A percentile compares a stretch with the other conserved stretches of the same genome.
Evolutionary conservation across 92 coral and sea anemone species (phyloP).

Genomic region (Epizoanthus illoricatus): DNA sequence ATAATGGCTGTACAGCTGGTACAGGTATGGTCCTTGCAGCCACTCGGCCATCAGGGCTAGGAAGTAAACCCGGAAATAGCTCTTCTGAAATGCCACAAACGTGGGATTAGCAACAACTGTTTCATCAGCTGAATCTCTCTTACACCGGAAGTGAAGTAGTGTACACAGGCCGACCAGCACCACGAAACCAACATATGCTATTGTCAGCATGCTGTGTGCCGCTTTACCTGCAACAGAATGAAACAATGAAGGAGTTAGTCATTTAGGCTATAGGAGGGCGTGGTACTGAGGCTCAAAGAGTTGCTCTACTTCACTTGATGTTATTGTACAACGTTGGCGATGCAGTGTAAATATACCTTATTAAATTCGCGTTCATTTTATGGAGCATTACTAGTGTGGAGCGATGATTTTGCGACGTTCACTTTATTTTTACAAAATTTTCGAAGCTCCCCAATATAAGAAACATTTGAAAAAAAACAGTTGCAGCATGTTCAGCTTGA

Average conservation of each 20-base stretch:
- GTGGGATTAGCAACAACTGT: slow-evolving; percentile 75
- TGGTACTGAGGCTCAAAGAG: no score
- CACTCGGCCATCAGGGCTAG: slow-evolving; percentile 96
- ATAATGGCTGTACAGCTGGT: slow-evolving; percentile 90
- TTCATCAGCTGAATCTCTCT: slow-evolving; percentile 58
- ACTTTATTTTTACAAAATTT: no score
- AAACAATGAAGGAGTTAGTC: not conserved
- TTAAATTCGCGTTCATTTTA: no score
- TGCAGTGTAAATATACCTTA: no score
- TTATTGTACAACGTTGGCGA: no score
- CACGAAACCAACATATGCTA: slow-evolving; percentile 74
- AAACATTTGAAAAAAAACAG: no score
- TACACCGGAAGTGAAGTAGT: slow-evolving; percentile 76
- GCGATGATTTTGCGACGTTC: no score
- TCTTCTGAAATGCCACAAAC: slow-evolving; percentile 79
- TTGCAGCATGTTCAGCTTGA: no score
- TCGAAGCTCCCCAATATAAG: no score
- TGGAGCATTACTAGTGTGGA: no score
- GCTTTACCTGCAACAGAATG: slow-evolving; percentile 2
- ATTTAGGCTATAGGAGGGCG: not conserved
- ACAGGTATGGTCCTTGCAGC: slow-evolving; percentile 95
- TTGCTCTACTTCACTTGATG: no score
- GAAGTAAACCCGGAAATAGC: slow-evolving; percentile 89
- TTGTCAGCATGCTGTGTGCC: slow-evolving; percentile 65
- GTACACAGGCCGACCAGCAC: slow-evolving; percentile 58